Conservation (phyloP, 2,113 vertebrate genomes). For the Perccottus glenii region DNA sequence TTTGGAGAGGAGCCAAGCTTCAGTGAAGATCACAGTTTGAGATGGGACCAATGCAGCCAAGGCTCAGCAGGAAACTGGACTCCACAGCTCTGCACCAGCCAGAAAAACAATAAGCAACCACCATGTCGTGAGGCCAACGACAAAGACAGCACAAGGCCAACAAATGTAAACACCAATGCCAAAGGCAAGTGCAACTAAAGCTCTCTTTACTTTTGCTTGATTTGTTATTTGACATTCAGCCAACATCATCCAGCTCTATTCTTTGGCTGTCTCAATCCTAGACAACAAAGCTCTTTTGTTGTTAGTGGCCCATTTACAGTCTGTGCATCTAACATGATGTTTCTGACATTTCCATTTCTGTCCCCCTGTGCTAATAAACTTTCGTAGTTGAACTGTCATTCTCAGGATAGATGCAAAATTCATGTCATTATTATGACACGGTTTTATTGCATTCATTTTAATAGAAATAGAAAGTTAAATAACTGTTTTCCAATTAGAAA, state of each 20-base stretch:
- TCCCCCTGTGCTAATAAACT: constrained; percentile 53
- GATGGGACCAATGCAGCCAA: constrained; percentile 40
- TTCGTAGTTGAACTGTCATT: constrained; percentile 56
- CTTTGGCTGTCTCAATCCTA: constrained; percentile 46
- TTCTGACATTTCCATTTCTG: constrained; percentile 64
- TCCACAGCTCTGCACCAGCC: constrained; percentile 27
- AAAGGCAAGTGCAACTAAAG: constrained; percentile 52
- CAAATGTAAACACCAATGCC: constrained; percentile 45
- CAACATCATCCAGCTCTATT: constrained; percentile 7
- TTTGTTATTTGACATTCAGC: constrained; percentile 57
- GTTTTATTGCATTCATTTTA: constrained; percentile 45
- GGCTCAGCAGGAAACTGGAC: constrained; percentile 48
- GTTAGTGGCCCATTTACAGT: constrained; percentile 50
- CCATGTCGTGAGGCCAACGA: constrained; percentile 48
- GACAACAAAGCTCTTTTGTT: constrained; percentile 65
- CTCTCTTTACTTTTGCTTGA: constrained; percentile 39
- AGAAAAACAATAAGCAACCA: constrained; percentile 51
- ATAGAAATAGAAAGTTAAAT: constrained; percentile 13
- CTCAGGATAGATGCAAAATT: constrained; percentile 27
- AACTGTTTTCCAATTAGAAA: neutral
- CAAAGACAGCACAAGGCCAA: constrained; percentile 52
- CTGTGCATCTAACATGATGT: constrained; percentile 24
- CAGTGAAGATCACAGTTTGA: constrained; percentile 39
- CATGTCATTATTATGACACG: constrained; percentile 34
- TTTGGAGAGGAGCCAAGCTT: constrained; percentile 52